Evolutionary conservation across 2,888 invertebrate genomes (phyloP).

Genomic region (Melanchra persicariae): DNA sequence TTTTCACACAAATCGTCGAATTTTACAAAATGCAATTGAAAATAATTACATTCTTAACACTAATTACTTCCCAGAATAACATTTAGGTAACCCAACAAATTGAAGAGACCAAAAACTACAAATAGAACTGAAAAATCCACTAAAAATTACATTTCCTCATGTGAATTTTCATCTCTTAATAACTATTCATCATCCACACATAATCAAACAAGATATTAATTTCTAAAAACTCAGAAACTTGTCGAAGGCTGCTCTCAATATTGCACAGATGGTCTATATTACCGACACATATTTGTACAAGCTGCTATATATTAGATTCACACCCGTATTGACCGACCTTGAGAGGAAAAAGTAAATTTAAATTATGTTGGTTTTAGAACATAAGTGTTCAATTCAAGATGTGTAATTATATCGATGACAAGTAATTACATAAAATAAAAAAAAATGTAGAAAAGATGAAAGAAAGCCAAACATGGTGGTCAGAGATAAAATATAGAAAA

Average conservation of each 20-base stretch:
- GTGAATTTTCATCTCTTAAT: too few species aligned
- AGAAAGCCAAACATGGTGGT: too few species aligned
- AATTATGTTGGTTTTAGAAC: constrained; percentile 21
- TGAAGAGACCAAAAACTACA: neutral
- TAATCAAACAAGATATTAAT: constrained; percentile 3
- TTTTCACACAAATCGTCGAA: too few species aligned
- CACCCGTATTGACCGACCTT: constrained; percentile 38
- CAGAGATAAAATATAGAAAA: too few species aligned
- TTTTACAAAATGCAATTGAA: too few species aligned
- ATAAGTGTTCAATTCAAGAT: constrained; percentile 5
- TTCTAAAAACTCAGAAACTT: constrained; percentile 38
- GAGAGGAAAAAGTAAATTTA: constrained; percentile 12
- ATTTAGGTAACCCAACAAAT: too few species aligned
- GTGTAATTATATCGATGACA: neutral
- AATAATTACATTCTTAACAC: too few species aligned
- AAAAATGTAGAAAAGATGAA: too few species aligned
- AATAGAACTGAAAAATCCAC: neutral
- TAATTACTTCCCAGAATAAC: too few species aligned
- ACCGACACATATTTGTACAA: constrained; percentile 30
- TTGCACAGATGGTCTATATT: constrained; percentile 44
- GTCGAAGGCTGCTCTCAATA: constrained; percentile 38
- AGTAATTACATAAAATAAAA: neutral
- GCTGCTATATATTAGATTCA: constrained; percentile 41
- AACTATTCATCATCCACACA: neutral
- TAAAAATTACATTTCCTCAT: neutral